Evolutionary conservation across 2,113 vertebrate genomes (phyloP).

Genomic region (Myotis davidii): DNA sequence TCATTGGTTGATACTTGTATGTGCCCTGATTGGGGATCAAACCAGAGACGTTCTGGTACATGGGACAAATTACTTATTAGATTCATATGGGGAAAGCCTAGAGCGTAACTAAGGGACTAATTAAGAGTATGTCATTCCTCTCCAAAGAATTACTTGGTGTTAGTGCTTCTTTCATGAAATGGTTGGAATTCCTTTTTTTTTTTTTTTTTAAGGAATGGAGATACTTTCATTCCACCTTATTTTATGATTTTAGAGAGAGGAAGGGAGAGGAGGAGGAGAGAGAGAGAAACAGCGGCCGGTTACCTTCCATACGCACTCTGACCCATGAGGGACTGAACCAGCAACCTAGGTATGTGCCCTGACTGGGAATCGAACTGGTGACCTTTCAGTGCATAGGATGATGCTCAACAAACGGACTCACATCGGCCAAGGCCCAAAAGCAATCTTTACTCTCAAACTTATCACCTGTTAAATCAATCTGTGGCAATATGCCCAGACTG

Average conservation of each 20-base stretch:
- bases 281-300: neutral
- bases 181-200: conserved; percentile 46
- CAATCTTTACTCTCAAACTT: neutral
- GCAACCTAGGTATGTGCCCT: neutral
- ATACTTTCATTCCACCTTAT: no score
- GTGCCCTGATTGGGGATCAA: neutral
- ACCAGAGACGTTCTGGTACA: neutral
- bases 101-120: conserved; percentile 50
- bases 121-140: conserved; percentile 56
- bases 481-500: neutral
- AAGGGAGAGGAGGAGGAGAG: neutral
- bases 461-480: neutral
- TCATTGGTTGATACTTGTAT: neutral
- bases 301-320: no score
- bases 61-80: conserved; percentile 47
- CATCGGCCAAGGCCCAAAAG: neutral
- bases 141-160: conserved; percentile 61
- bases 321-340: no score
- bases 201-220: no score
- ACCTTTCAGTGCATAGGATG: neutral
- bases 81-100: conserved; percentile 36
- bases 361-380: neutral
- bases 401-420: neutral
- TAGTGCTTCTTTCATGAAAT: conserved; percentile 29
- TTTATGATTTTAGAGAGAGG: neutral